These are phyloP conservation scores for Sebastes diploproa DNA, from an alignment of 2,797 vertebrate genomes.

Conservation along the genomic window DNA sequence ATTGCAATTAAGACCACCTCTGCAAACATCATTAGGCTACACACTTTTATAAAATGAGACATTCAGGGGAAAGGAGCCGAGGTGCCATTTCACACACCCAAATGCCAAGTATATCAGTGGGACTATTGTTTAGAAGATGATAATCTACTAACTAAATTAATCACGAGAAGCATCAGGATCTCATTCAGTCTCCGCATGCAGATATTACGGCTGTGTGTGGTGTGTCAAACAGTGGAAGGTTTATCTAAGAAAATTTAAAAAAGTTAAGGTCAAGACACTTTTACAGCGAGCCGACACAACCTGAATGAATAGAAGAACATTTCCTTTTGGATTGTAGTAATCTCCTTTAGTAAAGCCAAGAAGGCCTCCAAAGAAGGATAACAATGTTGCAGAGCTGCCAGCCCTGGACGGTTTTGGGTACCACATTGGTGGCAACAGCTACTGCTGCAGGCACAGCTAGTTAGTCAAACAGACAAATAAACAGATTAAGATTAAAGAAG, in stretches of 20 bases:
- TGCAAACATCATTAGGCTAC: not conserved
- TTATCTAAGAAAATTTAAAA: not conserved
- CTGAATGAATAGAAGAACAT: conserved; percentile 35
- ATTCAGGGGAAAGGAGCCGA: not conserved
- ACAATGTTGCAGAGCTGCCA: conserved; percentile 13
- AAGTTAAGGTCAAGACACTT: not conserved
- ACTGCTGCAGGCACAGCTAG: not conserved
- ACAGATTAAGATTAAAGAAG: conserved; percentile 24
- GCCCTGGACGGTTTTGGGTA: conserved; percentile 7
- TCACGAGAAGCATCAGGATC: not conserved
- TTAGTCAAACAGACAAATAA: conserved; percentile 22
- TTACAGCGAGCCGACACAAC: not conserved
- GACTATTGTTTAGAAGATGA: not conserved
- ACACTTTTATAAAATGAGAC: not conserved
- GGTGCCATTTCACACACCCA: not conserved
- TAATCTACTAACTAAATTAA: not conserved
- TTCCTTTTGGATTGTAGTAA: conserved; percentile 59
- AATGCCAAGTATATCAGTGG: not conserved
- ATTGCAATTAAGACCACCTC: not conserved
- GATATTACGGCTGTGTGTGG: not conserved
- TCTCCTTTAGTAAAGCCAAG: conserved; percentile 60
- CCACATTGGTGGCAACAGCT: conserved; percentile 12
- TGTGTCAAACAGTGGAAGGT: not conserved
- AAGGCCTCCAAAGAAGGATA: conserved; percentile 46
- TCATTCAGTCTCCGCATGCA: not conserved